These are phyloP conservation scores for Centroberyx gerrardi DNA, from an alignment of 2,797 vertebrate genomes.

Conservation along the genomic window DNA sequence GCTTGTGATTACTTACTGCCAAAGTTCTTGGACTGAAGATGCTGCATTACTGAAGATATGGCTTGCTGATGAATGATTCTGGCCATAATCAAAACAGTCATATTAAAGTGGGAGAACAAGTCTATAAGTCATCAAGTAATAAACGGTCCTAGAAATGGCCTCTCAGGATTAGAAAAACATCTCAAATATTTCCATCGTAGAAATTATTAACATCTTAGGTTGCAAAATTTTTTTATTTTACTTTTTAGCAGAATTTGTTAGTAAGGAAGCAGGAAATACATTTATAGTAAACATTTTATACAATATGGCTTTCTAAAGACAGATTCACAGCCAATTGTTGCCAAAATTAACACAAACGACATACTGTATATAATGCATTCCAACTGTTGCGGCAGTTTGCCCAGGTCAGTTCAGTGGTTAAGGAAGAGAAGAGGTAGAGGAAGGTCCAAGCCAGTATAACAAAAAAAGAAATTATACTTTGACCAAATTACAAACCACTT, in stretches of 20 bases:
- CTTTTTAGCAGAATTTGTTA: too few relatives aligned
- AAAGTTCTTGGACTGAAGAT: constrained; percentile 83
- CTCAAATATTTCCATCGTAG: too few relatives aligned
- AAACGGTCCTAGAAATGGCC: not conserved
- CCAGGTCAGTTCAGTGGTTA: constrained; percentile 79
- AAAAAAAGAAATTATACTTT: constrained; percentile 72
- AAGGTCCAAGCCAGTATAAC: constrained; percentile 82
- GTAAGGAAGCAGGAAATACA: too few relatives aligned
- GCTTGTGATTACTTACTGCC: constrained; percentile 77
- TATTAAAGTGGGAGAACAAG: constrained; percentile 41
- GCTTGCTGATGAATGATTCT: constrained; percentile 71
- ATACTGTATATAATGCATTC: constrained; percentile 69
- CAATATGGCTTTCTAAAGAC: not conserved
- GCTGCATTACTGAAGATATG: constrained; percentile 55
- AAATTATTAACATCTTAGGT: too few relatives aligned
- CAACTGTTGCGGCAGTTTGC: constrained; percentile 80
- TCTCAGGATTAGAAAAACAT: too few relatives aligned
- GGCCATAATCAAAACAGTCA: constrained; percentile 86
- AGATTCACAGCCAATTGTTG: not conserved
- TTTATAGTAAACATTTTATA: too few relatives aligned
- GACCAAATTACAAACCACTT: constrained; percentile 67
- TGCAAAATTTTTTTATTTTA: too few relatives aligned
- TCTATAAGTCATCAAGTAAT: too few relatives aligned
- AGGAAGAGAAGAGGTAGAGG: constrained; percentile 79
- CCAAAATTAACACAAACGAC: too few relatives aligned